Evolutionary conservation across 2,113 vertebrate genomes (phyloP), one percentile per base, ranked within the genome.

Genomic region (Meriones unguiculatus): DNA sequence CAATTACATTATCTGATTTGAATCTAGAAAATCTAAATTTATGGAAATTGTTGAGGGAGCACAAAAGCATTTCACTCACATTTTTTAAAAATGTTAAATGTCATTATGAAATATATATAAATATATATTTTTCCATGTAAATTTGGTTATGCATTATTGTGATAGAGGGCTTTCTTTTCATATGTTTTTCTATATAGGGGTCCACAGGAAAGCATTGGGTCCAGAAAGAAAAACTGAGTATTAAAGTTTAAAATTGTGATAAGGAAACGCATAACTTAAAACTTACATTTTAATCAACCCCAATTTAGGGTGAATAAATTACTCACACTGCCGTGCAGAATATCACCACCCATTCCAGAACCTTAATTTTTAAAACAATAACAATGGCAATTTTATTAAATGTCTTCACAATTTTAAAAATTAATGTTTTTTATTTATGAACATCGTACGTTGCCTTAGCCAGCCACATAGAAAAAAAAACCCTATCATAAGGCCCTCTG

Each of bases 201-300:
- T 95, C 32, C 89, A 65, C 3, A 22, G 32, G 12, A 95, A 89
- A 20, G 25, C 0, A 30, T 50, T 15, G 73, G 50, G 13, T 95
- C 88, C 81, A 91, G 52, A 93, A 90, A 88, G 24, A 12, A 91
- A 95, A 94, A 94, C 50, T 85, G 54, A 69, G 46, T 50, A 70
- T 85, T 87, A 18, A n/a, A 65, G 95, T 97, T 89, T 22, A 20
- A 92, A 89, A 78, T 91, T 78, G 7, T 78, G 24, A 35, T n/a
- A 75, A 46, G 22, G 93, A 72, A 91, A 57, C 24, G 46, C 0
- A 20, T 70, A 72, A 69, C 41, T 57, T 81, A 70, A 93, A 95
- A 35, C 35, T 72, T 50, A 24, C 24, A 46, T 87, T 18, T 85
- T 35, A 77, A 82, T 59, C 14, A 52, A 70, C 70, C 32, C 81